Evolutionary conservation across 2,797 vertebrate species (phyloP).

Genomic region (Mastacembelus armatus): DNA sequence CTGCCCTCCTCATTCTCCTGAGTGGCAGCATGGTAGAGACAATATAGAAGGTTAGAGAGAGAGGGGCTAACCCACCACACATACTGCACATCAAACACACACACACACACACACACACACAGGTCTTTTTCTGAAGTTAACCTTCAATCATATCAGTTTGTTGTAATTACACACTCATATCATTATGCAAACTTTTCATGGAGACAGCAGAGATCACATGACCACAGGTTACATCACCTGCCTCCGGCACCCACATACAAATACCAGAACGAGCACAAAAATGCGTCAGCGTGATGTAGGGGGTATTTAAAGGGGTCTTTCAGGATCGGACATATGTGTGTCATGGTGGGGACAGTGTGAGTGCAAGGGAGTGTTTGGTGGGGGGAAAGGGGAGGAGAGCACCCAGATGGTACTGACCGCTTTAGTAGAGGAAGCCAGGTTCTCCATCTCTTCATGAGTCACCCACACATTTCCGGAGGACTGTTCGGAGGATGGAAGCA

Average conservation of each 20-base stretch:
- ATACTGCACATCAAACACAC: conserved; percentile 29
- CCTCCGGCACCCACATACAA: conserved; percentile 26
- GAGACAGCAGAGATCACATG: conserved; percentile 20
- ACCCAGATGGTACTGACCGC: conserved; percentile 92
- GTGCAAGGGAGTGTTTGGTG: conserved; percentile 68
- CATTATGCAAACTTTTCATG: conserved; percentile 2
- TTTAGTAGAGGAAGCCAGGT: conserved; percentile 92
- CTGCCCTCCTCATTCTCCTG: conserved; percentile 97
- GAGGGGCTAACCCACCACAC: conserved; percentile 12
- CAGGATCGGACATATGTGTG: conserved; percentile 75
- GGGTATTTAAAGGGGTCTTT: conserved; percentile 43
- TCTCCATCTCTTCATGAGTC: conserved; percentile 99
- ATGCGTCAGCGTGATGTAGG: conserved; percentile 48
- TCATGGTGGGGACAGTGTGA: conserved; percentile 63
- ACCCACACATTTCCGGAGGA: conserved; percentile 99
- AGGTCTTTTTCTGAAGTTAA: conserved; percentile 18
- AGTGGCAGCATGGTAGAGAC: conserved; percentile 82
- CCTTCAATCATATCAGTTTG: neutral
- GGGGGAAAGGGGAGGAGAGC: conserved; percentile 57
- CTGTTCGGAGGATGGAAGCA: conserved; percentile 82
- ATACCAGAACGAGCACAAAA: conserved; percentile 39
- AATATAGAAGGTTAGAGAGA: conserved; percentile 77
- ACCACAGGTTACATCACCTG: conserved; percentile 36
- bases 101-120: conserved; percentile 21
- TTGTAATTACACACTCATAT: conserved; percentile 10